A percentile compares a stretch with the other conserved stretches of the same genome.
These are phyloP conservation scores for Eupsilia transversa DNA, from an alignment of 2,888 invertebrate species.

Conservation along the genomic window DNA sequence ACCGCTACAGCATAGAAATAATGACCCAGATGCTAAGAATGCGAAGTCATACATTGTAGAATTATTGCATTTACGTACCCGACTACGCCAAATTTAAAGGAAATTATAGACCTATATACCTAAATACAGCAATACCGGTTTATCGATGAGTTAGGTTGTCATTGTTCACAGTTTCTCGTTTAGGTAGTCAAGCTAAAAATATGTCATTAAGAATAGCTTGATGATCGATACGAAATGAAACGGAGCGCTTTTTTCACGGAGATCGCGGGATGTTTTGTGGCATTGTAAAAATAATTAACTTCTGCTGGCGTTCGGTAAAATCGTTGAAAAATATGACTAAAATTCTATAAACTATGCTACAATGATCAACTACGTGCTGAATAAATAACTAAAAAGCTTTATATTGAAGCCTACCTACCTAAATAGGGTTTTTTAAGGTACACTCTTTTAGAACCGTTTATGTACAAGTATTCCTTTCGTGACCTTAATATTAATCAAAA, in stretches of 20 bases:
- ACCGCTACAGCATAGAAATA: constrained; percentile 46
- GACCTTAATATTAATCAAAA: neutral
- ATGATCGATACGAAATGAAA: constrained; percentile 27
- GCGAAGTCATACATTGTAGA: constrained; percentile 47
- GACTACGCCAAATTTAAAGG: constrained; percentile 28
- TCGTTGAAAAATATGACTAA: constrained; percentile 19
- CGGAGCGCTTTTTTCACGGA: constrained; percentile 17
- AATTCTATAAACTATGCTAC: constrained; percentile 7
- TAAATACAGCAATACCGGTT: constrained; percentile 15
- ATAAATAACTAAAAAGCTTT: neutral
- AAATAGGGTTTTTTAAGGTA: constrained; percentile 9
- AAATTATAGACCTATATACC: neutral
- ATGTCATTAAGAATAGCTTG: constrained; percentile 16
- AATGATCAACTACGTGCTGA: constrained; percentile 32
- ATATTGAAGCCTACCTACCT: constrained; percentile 19
- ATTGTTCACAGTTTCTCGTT: constrained; percentile 17
- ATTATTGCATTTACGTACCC: constrained; percentile 32
- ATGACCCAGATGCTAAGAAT: constrained; percentile 55
- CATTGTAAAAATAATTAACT: constrained; percentile 38
- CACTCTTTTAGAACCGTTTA: neutral
- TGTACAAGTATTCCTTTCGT: constrained; percentile 5
- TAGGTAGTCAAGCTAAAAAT: constrained; percentile 18
- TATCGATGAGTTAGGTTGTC: constrained; percentile 3
- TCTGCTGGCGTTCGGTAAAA: constrained; percentile 3
- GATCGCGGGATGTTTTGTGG: constrained; percentile 14